Percentiles rank a stretch among this genome's conserved stretches.
Conservation (phyloP, 1,140 invertebrate species). For the Drosophila bocqueti region DNA sequence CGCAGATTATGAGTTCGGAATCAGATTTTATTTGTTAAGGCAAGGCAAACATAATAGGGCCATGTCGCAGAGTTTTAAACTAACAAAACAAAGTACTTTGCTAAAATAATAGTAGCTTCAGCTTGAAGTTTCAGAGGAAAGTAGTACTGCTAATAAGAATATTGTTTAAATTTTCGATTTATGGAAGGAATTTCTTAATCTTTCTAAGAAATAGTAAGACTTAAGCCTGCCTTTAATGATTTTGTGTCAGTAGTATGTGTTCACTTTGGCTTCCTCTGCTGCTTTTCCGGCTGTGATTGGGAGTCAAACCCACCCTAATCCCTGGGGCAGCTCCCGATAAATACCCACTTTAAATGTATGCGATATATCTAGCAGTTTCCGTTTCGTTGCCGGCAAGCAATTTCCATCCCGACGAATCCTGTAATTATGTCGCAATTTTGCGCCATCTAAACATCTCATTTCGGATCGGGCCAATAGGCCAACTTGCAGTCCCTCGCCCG, state of each 20-base stretch:
- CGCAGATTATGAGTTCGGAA: neutral
- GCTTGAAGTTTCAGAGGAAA: neutral
- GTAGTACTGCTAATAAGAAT: too few relatives aligned
- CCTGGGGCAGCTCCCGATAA: neutral
- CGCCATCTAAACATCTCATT: constrained; percentile 41
- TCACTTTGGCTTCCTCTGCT: neutral
- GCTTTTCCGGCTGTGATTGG: neutral
- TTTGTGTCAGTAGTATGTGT: neutral
- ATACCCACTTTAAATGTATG: constrained; percentile 27
- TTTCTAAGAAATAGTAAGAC: too few relatives aligned
- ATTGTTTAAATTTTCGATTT: too few relatives aligned
- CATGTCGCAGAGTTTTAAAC: neutral
- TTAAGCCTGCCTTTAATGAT: too few relatives aligned
- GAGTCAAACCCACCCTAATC: neutral
- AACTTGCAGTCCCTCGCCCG: constrained; percentile 48
- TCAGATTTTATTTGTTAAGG: neutral
- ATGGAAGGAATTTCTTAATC: too few relatives aligned
- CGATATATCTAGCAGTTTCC: constrained; percentile 14
- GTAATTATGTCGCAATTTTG: constrained; percentile 45
- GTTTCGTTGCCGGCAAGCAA: constrained; percentile 5
- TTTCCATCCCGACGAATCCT: constrained; percentile 28
- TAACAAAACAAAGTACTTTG: neutral
- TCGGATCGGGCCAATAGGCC: constrained; percentile 47
- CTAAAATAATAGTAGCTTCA: neutral
- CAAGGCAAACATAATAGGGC: neutral